A percentile compares a stretch with the other conserved stretches of the same genome.
Evolutionary conservation across 2,113 vertebrate species (phyloP).

Genomic region (Perca flavescens): DNA sequence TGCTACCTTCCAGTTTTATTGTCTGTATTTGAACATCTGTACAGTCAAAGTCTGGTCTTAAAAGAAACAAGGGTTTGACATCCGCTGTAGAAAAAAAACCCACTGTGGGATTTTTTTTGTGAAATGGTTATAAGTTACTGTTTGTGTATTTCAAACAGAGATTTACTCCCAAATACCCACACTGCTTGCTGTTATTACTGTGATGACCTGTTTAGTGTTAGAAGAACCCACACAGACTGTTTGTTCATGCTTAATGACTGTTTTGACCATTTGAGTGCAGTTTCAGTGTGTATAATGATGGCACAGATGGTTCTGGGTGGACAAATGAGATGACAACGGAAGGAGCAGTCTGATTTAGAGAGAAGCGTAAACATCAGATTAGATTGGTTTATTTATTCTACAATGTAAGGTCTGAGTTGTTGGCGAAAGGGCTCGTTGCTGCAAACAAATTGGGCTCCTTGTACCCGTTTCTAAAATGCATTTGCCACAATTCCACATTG

Average conservation of each 20-base stretch:
- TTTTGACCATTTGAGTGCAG: not conserved
- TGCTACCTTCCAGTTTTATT: not conserved
- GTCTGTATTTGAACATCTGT: not conserved
- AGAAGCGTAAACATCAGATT: constrained; percentile 2
- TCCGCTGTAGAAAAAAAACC: not conserved
- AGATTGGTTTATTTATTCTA: not conserved
- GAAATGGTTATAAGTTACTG: not conserved
- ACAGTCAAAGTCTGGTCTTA: not conserved
- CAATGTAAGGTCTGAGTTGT: not conserved
- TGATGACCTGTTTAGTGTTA: not conserved
- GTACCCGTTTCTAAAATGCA: not conserved
- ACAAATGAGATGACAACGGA: constrained; percentile 3
- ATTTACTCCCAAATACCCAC: not conserved
- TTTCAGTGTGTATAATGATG: not conserved
- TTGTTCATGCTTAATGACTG: constrained; percentile 28
- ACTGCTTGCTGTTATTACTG: not conserved
- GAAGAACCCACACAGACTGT: not conserved
- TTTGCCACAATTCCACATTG: not conserved
- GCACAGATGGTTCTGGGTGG: not conserved
- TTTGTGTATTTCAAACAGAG: not conserved
- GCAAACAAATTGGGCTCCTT: not conserved
- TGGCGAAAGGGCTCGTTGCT: not conserved
- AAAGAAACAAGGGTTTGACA: not conserved
- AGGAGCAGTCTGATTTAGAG: not conserved
- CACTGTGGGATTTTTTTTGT: not conserved